Percentiles rank a stretch among this genome's conserved stretches.
Conservation (phyloP, 2,113 vertebrate genomes). For the Zingel zingel region DNA sequence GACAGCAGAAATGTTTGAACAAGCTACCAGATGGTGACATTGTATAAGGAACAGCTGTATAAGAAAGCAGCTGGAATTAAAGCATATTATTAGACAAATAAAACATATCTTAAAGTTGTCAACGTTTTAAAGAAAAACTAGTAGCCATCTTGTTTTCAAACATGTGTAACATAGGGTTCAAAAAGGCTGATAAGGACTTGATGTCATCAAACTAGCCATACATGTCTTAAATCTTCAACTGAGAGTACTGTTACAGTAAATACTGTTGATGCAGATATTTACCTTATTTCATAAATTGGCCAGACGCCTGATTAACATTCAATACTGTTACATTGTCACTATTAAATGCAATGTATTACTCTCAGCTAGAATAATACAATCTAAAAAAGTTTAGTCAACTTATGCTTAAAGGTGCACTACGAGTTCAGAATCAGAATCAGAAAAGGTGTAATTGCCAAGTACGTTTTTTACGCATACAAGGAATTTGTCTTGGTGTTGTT, state of each 20-base stretch:
- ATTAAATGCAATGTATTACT: background rate
- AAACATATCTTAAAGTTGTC: background rate
- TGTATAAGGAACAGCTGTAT: background rate
- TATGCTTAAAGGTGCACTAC: no score
- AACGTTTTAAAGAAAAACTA: background rate
- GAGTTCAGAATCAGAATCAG: no score
- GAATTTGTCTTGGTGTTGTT: no score
- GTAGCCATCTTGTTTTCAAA: background rate
- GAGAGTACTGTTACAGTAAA: background rate
- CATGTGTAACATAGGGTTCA: background rate
- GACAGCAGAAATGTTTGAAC: background rate
- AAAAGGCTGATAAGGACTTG: background rate
- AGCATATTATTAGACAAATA: background rate
- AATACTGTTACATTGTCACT: background rate
- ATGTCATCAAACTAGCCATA: background rate
- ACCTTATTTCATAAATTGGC: background rate
- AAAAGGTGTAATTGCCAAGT: no score
- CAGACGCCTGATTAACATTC: background rate
- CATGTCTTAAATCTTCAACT: background rate
- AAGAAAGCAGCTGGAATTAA: background rate
- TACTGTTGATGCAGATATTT: background rate
- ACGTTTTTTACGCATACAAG: no score
- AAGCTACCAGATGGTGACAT: conserved; percentile 13
- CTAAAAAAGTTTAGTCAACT: background rate
- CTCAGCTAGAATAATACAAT: background rate